phyloP scores from a whole-genome alignment of 2,888 invertebrate species.

The Agrochola circellaris region DNA sequence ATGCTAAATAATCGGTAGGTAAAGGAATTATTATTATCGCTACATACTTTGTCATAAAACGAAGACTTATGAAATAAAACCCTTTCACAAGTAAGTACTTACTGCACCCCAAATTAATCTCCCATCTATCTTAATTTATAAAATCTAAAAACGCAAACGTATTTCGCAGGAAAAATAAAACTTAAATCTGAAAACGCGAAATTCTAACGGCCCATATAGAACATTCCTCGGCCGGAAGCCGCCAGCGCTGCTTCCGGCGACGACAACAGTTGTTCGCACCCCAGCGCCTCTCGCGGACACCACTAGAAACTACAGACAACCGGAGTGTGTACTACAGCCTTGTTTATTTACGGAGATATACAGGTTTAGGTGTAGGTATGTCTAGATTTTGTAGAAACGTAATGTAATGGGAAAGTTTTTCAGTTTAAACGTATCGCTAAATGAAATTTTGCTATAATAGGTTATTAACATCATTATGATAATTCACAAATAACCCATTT shows the following conservation, averaged over 20 bases:
- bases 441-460: background rate
- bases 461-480: background rate
- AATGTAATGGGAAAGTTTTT: background rate
- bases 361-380: constrained; percentile 14
- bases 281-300: constrained; percentile 87
- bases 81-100: background rate
- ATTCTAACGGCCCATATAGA: constrained; percentile 79
- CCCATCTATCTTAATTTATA: constrained; percentile 1
- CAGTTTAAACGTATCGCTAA: background rate
- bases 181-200: constrained; percentile 77
- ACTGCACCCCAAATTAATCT: background rate
- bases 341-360: constrained; percentile 50
- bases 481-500: background rate
- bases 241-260: constrained; percentile 87
- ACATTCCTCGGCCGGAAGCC: constrained; percentile 86
- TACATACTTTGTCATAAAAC: background rate
- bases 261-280: constrained; percentile 87
- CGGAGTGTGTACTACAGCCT: constrained; percentile 50
- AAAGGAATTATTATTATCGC: background rate
- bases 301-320: constrained; percentile 76
- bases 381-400: constrained; percentile 1
- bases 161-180: constrained; percentile 67
- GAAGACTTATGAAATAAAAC: too few relatives aligned
- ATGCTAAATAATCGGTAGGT: background rate
- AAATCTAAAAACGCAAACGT: constrained; percentile 10